Conservation (phyloP, 2,888 invertebrate species). For the Rhagonycha lutea region DNA sequence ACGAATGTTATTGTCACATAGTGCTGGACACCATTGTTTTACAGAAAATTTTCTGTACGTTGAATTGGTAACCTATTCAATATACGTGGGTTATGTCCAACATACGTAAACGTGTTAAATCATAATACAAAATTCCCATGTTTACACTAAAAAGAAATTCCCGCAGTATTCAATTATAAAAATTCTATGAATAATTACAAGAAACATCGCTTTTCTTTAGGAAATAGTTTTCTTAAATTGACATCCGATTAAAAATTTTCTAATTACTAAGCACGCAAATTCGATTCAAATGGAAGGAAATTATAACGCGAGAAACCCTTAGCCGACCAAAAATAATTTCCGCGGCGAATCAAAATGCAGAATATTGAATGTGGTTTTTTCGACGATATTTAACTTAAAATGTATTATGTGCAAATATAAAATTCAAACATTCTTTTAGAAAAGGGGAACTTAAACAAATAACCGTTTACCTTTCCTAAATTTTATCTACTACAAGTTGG, state of each 20-base stretch:
- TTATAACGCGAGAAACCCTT: not conserved
- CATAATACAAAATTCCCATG: not conserved
- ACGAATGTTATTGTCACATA: slow-evolving; percentile 1
- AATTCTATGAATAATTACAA: not conserved
- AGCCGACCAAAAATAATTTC: not conserved
- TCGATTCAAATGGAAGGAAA: not conserved
- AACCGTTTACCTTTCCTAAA: not conserved
- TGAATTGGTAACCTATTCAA: not conserved
- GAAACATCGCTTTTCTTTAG: not conserved
- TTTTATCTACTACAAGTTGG: not conserved
- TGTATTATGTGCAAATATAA: not conserved
- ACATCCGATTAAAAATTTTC: not conserved
- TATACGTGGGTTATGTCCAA: not conserved
- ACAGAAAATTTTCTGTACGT: slow-evolving; percentile 1
- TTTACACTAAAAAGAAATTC: not conserved
- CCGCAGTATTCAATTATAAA: not conserved
- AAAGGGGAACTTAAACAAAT: not conserved
- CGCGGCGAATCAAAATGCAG: not conserved
- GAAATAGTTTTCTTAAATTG: not conserved
- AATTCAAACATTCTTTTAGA: not conserved
- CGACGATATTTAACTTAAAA: not conserved
- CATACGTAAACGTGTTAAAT: not conserved
- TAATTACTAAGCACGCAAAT: not conserved
- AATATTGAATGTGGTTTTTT: not conserved
- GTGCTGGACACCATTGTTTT: not conserved